These are phyloP conservation scores for Rosalia funebris DNA, from an alignment of 2,888 invertebrate species.

Conservation along the genomic window DNA sequence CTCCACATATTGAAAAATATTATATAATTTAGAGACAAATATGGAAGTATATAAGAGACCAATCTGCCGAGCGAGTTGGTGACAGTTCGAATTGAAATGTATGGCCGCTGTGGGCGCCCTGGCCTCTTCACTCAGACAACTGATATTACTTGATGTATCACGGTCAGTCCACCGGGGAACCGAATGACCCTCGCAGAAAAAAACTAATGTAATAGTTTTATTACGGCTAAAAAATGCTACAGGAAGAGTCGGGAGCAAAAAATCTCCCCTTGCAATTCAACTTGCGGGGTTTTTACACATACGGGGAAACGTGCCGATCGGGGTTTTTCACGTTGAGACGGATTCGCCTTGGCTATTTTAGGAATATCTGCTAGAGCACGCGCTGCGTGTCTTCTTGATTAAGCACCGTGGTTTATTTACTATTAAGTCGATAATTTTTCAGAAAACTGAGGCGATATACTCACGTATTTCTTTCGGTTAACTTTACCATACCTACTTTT, in stretches of 20 bases:
- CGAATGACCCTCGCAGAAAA: conserved; percentile 57
- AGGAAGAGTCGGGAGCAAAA: conserved; percentile 34
- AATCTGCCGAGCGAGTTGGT: conserved; percentile 45
- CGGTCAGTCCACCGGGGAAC: conserved; percentile 64
- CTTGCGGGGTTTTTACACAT: conserved; percentile 47
- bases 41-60: conserved; percentile 41
- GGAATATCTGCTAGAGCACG: conserved; percentile 47
- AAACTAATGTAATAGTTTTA: conserved; percentile 66
- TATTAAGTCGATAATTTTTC: conserved; percentile 54
- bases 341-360: conserved; percentile 54
- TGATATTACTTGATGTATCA: conserved; percentile 66
- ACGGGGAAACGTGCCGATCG: conserved; percentile 49
- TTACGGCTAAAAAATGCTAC: conserved; percentile 58
- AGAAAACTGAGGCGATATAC: too few species aligned
- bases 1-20: conserved; percentile 31
- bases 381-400: conserved; percentile 47
- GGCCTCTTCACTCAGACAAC: conserved; percentile 62
- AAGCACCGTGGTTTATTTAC: conserved; percentile 53
- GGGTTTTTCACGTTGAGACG: too few species aligned
- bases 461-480: too few species aligned
- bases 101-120: conserved; percentile 61
- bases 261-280: conserved; percentile 30
- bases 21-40: conserved; percentile 38
- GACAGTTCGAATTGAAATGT: conserved; percentile 65
- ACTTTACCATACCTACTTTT: too few species aligned